Base-by-base conservation (phyloP, 2,888 invertebrate species). In the Petrophora chlorosata region DNA sequence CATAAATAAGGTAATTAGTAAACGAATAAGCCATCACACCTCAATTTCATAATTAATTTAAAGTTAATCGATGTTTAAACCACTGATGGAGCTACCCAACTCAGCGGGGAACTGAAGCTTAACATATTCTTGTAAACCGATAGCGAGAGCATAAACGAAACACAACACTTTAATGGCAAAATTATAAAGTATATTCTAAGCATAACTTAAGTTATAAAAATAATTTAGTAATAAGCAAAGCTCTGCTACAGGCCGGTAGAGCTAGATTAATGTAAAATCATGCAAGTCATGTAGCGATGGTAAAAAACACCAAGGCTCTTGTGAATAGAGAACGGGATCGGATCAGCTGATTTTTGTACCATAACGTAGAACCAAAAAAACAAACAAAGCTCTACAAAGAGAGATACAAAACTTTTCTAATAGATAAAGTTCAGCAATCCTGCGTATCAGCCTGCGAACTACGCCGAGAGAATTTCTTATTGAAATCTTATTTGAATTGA, bases 321-420 rank as follows among this genome's bases (percentile, higher is more conserved):
- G 36, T 36, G 36, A 40, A 45, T 40, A 54, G 42, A 32, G 38
- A 47, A 54, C 54, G 46, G 46, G 47, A 29, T 39, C 30, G 23
- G 40, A 57, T 49, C 60, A 60, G 60, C 60, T 60, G 60, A 55
- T 60, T 56, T 55, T 44, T 48, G 50, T 42, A 46, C 52, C 26
- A 44, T 32, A 30, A 43, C 47, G 45, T 26, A 36, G 19, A 28
- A 15, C 16, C 28, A 22, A 44, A 40, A 44, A 40, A 19, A 50
- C 28, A 40, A 44, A 44, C 56, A 50, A 41, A 46, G 30, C 8
- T 13, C 23, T 16, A 41, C 38, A 42, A 42, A 36, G 32, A 33
- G 23, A 45, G 39, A 53, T 43, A 43, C 51, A 15, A 29, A 43
- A 29, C 43, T 44, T 44, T 44, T 44, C 10, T 50, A 44, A 50